Percentiles rank a stretch among this genome's conserved stretches.
phyloP scores from a whole-genome alignment of 2,113 vertebrate genomes.

The Larimichthys crocea region DNA sequence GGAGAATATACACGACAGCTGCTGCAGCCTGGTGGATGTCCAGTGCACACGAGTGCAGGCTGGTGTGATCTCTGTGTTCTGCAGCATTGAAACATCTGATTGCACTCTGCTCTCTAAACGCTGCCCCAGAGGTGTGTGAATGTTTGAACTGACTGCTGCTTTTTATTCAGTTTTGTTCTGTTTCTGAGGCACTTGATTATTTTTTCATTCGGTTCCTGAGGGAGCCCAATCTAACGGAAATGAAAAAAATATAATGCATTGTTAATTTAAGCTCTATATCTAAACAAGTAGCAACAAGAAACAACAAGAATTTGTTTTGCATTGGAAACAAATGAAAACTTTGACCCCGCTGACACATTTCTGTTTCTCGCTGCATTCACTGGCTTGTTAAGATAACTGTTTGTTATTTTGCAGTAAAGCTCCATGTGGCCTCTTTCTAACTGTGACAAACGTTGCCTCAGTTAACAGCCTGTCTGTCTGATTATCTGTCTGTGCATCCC shows the following conservation, averaged over 20 bases:
- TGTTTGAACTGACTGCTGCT: not conserved
- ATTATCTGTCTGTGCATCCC: slow-evolving; percentile 18
- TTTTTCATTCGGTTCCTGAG: slow-evolving; percentile 16
- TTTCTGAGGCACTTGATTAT: slow-evolving; percentile 13
- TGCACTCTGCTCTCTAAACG: not conserved
- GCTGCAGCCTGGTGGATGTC: not conserved
- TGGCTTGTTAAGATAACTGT: slow-evolving; percentile 26
- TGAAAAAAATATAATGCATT: not conserved
- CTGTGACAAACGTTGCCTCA: slow-evolving; percentile 1
- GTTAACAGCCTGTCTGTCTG: slow-evolving; percentile 40
- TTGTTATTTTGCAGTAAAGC: slow-evolving; percentile 6
- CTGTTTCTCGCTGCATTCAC: slow-evolving; percentile 17
- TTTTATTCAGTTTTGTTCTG: not conserved
- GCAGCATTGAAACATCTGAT: not conserved
- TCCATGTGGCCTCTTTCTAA: not conserved
- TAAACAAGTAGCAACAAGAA: not conserved
- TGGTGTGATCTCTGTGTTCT: not conserved
- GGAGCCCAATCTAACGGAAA: not conserved
- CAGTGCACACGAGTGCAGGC: too few species aligned
- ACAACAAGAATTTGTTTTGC: slow-evolving; percentile 28
- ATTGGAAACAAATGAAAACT: slow-evolving; percentile 31
- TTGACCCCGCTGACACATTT: slow-evolving; percentile 9
- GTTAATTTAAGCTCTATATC: slow-evolving; percentile 1
- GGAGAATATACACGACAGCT: not conserved
- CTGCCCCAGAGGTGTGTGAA: not conserved